Conservation (phyloP, 2,113 vertebrate genomes). For the Phylloscopus trochilus region DNA sequence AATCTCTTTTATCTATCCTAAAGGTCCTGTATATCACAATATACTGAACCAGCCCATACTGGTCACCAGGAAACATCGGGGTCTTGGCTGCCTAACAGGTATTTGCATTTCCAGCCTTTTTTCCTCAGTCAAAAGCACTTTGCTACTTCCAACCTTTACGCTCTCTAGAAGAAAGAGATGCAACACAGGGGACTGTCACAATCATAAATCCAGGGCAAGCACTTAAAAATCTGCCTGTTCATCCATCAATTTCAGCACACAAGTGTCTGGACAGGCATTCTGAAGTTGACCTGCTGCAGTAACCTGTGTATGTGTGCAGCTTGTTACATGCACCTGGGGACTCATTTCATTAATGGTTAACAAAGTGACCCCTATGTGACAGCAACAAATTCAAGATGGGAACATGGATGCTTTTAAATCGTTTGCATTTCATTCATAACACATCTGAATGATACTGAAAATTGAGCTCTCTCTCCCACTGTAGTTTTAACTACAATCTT, state of each 20-base stretch:
- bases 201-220: neutral
- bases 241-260: neutral
- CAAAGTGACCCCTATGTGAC: neutral
- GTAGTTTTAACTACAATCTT: neutral
- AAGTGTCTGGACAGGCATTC: neutral
- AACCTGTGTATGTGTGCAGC: neutral
- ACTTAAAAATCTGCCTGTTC: neutral
- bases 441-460: neutral
- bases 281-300: neutral
- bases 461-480: neutral
- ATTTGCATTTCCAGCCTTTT: neutral
- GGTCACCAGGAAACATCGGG: neutral
- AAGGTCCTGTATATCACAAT: neutral
- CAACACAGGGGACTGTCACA: neutral
- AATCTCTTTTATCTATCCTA: neutral
- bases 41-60: neutral
- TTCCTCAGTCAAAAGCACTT: neutral
- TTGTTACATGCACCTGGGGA: neutral
- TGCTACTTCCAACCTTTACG: neutral
- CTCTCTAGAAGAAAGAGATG: neutral
- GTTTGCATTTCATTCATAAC: neutral
- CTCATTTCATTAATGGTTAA: neutral
- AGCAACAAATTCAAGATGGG: neutral
- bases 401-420: neutral
- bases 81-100: neutral